phyloP scores from a whole-genome alignment of 1,140 invertebrate species.

The Euwallacea fornicatus region DNA sequence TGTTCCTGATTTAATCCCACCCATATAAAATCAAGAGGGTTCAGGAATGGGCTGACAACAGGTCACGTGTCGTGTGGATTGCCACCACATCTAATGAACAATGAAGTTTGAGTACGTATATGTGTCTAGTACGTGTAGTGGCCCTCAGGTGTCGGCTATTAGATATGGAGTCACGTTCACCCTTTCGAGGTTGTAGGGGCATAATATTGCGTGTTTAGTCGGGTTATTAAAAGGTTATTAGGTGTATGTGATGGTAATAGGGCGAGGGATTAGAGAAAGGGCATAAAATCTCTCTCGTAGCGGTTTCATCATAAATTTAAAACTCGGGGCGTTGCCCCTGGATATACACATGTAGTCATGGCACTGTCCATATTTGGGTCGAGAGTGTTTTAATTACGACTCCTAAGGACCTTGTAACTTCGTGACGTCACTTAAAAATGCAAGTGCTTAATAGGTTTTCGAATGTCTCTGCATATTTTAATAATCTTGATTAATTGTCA shows the following conservation, averaged over 20 bases:
- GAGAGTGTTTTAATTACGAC: no score
- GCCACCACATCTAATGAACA: slow-evolving; percentile 5
- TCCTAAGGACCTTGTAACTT: no score
- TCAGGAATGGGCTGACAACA: slow-evolving; percentile 1
- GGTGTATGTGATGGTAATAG: neutral
- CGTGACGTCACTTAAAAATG: no score
- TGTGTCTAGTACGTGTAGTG: slow-evolving; percentile 10
- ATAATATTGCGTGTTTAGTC: slow-evolving; percentile 1
- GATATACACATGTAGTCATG: no score
- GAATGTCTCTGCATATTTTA: no score
- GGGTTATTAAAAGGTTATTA: neutral
- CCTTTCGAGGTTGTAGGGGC: neutral
- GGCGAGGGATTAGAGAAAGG: no score
- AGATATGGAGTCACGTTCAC: slow-evolving; percentile 7
- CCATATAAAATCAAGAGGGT: slow-evolving; percentile 6
- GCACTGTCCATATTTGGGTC: no score
- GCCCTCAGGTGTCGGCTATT: slow-evolving; percentile 6
- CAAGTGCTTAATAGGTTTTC: no score
- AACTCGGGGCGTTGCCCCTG: no score
- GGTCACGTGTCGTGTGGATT: slow-evolving; percentile 12
- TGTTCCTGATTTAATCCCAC: slow-evolving; percentile 5
- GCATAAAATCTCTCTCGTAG: no score
- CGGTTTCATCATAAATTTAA: no score
- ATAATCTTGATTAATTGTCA: no score
- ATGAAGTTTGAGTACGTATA: slow-evolving; percentile 5